A percentile compares a stretch with the other conserved stretches of the same genome.
Evolutionary conservation across 2,888 invertebrate species (phyloP).

Genomic region (Tenodera sinensis): DNA sequence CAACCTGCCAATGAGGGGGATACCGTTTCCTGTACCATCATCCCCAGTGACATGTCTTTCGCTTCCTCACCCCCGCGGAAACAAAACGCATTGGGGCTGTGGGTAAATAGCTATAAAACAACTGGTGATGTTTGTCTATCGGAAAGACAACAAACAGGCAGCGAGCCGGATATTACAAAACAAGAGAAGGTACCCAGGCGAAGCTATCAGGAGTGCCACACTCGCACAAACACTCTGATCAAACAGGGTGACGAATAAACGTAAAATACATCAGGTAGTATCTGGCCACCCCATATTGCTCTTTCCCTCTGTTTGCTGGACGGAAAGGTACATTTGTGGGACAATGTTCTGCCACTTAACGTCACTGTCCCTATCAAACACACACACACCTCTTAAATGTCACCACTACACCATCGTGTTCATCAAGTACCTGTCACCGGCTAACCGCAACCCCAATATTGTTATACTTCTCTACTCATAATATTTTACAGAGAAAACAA

Average conservation of each 20-base stretch:
- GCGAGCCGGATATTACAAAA: not conserved
- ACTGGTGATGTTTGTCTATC: not conserved
- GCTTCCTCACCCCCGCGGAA: not conserved
- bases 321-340: no score
- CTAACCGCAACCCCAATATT: no score
- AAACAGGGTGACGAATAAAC: not conserved
- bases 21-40: not conserved
- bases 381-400: no score
- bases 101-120: not conserved
- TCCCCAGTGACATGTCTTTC: not conserved
- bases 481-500: no score
- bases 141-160: not conserved
- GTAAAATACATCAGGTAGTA: not conserved
- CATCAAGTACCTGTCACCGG: no score
- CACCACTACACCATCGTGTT: no score
- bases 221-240: not conserved
- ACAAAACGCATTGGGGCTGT: not conserved
- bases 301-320: not conserved
- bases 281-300: not conserved
- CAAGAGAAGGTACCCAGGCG: not conserved
- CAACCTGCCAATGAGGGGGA: not conserved
- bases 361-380: not conserved
- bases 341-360: not conserved
- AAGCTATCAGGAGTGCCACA: not conserved
- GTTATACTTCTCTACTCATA: no score